A percentile compares a stretch with the other conserved stretches of the same genome.
Conservation (phyloP, 2,113 vertebrate genomes). For the Tenebrosternarchus preto region DNA sequence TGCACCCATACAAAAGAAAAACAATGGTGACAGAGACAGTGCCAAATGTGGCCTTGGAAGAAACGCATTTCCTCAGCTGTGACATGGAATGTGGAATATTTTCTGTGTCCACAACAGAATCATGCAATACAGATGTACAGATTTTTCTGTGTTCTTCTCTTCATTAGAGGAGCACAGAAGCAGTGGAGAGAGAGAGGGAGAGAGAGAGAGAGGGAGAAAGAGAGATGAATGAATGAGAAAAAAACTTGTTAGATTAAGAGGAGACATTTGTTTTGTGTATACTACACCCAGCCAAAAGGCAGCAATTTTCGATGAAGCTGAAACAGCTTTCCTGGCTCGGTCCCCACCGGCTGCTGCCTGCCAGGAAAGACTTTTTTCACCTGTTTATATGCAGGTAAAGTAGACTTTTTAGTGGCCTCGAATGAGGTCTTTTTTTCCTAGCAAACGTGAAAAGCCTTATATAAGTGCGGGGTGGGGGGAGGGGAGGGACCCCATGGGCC, state of each 20-base stretch:
- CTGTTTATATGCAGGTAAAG: constrained; percentile 73
- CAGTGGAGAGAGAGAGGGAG: not conserved
- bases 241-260: constrained; percentile 66
- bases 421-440: constrained; percentile 61
- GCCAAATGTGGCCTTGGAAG: not conserved
- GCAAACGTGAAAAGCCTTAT: constrained; percentile 46
- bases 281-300: constrained; percentile 61
- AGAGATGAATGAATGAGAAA: constrained; percentile 27
- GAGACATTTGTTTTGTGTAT: constrained; percentile 69
- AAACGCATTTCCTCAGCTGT: constrained; percentile 12
- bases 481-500: constrained; percentile 28
- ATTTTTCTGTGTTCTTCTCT: not conserved
- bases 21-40: not conserved
- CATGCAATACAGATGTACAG: constrained; percentile 7
- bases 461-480: too few species aligned
- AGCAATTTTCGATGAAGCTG: constrained; percentile 71
- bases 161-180: not conserved
- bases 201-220: not conserved
- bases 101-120: not conserved
- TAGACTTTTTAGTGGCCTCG: constrained; percentile 56
- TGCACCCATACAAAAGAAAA: not conserved
- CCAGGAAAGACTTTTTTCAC: constrained; percentile 71
- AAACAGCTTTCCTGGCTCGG: constrained; percentile 73
- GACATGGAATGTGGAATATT: constrained; percentile 1
- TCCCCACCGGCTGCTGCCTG: constrained; percentile 45